Base-by-base conservation (phyloP, 2,888 invertebrate species). In the Malacosoma neustria region DNA sequence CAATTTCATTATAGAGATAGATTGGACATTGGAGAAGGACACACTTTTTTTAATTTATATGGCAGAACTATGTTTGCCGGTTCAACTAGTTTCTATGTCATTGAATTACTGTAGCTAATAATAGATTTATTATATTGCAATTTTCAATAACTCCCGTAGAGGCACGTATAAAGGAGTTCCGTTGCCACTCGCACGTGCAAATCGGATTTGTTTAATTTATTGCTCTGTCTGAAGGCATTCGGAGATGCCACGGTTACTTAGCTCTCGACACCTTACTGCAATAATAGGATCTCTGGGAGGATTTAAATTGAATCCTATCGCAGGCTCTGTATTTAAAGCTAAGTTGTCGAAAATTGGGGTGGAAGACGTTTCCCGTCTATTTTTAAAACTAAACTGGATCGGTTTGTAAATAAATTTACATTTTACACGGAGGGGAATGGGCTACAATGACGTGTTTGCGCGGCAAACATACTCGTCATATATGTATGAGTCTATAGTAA, bases 191-290 rank as follows among this genome's bases (percentile, higher is more conserved):
- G 70, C 71, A 76, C 77, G 81, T 76, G 77, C 71, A 79, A 80
- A 84, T 84, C 79, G 73, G 82, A 80, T 84, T 82, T 79, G 76
- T 79, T 67, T 80, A 84, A 84, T 84, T 84, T 84, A 84, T 82
- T 72, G 72, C 72, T 64, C 58, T 67, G 69, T 70, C 67, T 66
- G 50, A 56, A 67, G 62, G 67, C 61, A 68, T 63, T 60, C 53
- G 52, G 62, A 63, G 65, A 50, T 69, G 71, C 64, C 62, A 79
- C 77, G 79, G 72, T 76, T 77, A 74, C 80, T 82, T 81, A 76
- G 68, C 55, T 66, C 70, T 60, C 67, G 72, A 76, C 80, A 76
- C 79, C 76, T 77, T 66, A 59, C 73, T 59, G 72, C 74, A 69
- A 74, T 82, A 82, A 82, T 80, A 70, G 80, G 79, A 82, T 81